These are phyloP conservation scores for Erebia aethiops DNA, from an alignment of 2,888 invertebrate genomes.

Conservation along the genomic window DNA sequence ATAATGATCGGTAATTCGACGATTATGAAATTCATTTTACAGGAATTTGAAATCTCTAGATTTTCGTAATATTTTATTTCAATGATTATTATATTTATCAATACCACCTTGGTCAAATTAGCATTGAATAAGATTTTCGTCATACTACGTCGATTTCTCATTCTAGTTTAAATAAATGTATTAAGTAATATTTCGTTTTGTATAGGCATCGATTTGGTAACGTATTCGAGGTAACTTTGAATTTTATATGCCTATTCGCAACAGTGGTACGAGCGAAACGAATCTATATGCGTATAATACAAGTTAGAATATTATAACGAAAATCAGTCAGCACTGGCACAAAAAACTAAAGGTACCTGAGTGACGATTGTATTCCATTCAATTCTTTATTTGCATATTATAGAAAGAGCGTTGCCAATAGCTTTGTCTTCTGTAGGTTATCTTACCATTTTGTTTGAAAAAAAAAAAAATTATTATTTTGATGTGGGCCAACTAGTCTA, in stretches of 20 bases:
- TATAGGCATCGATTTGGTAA: slow-evolving; percentile 8
- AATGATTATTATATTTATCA: neutral
- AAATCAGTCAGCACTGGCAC: no score
- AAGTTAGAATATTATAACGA: no score
- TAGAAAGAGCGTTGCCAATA: no score
- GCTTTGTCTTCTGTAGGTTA: no score
- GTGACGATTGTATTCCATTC: no score
- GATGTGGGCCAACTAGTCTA: no score
- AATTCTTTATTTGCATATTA: no score
- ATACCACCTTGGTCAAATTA: neutral
- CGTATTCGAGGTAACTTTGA: neutral
- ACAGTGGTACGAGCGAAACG: neutral
- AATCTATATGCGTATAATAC: neutral
- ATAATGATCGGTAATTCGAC: neutral
- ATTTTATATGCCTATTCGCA: neutral
- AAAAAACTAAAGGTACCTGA: no score
- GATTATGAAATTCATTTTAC: neutral
- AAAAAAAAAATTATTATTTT: no score
- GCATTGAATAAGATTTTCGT: slow-evolving; percentile 5
- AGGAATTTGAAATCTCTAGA: neutral
- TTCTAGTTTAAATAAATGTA: slow-evolving; percentile 8
- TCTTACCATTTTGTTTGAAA: no score
- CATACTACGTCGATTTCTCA: slow-evolving; percentile 6
- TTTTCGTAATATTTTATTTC: neutral
- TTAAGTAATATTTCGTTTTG: neutral